Conservation (phyloP, 2,888 invertebrate species). For the Seira musarum region DNA sequence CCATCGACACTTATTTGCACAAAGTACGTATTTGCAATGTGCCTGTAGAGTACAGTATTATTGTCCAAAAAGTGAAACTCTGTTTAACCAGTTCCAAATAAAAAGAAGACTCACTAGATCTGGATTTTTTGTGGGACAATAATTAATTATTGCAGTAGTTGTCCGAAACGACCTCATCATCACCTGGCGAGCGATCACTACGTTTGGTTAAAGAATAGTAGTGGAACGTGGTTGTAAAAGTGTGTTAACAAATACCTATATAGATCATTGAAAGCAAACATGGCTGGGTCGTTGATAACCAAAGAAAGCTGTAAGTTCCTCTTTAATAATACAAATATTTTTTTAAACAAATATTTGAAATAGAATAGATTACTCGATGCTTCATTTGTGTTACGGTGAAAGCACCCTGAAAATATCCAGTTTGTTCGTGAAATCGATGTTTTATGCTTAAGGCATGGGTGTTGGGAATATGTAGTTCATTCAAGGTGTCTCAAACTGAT, state of each 20-base stretch:
- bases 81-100: neutral
- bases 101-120: constrained; percentile 18
- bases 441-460: too few species aligned
- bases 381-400: too few species aligned
- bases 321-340: too few species aligned
- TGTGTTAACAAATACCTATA: constrained; percentile 2
- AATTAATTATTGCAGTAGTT: constrained; percentile 29
- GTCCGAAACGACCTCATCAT: constrained; percentile 35
- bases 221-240: constrained; percentile 27
- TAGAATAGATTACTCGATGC: too few species aligned
- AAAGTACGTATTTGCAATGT: constrained; percentile 36
- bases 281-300: constrained; percentile 50
- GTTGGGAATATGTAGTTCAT: too few species aligned
- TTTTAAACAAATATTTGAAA: too few species aligned
- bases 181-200: constrained; percentile 43
- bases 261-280: constrained; percentile 33
- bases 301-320: constrained; percentile 59
- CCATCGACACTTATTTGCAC: constrained; percentile 4
- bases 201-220: neutral
- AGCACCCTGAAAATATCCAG: too few species aligned
- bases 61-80: constrained; percentile 46
- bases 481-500: too few species aligned
- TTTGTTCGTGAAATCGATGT: too few species aligned
- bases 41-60: constrained; percentile 25
- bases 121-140: constrained; percentile 5